Percentiles rank a stretch among this genome's conserved stretches.
These are phyloP conservation scores for Incurvaria masculella DNA, from an alignment of 2,888 invertebrate species.

Conservation along the genomic window DNA sequence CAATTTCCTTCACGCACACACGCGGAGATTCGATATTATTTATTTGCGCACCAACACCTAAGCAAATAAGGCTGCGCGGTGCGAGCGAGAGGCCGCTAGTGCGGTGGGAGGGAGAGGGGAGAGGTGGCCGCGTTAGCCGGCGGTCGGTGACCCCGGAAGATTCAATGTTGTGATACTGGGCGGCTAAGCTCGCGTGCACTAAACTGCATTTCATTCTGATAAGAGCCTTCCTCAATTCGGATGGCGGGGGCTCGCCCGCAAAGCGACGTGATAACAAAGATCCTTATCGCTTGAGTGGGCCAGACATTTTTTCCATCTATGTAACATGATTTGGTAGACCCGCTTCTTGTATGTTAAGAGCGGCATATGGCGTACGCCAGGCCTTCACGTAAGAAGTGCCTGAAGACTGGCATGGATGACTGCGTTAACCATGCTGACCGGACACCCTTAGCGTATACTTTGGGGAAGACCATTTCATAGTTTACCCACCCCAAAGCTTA, in stretches of 20 bases:
- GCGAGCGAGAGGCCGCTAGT: constrained; percentile 22
- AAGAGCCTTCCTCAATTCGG: constrained; percentile 23
- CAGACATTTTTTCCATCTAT: too few species aligned
- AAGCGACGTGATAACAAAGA: background rate
- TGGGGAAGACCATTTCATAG: too few species aligned
- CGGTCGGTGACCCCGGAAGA: constrained; percentile 55
- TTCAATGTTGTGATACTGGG: constrained; percentile 53
- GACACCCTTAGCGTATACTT: too few species aligned
- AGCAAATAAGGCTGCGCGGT: constrained; percentile 1
- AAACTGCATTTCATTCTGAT: constrained; percentile 55
- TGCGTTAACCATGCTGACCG: too few species aligned
- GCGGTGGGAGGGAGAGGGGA: constrained; percentile 19
- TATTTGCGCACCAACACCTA: constrained; percentile 28
- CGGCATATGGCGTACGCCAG: too few species aligned
- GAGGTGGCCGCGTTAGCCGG: constrained; percentile 22
- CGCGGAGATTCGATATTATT: constrained; percentile 32
- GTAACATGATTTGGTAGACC: too few species aligned
- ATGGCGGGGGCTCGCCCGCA: background rate
- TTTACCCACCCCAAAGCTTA: too few species aligned
- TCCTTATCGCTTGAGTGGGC: background rate
- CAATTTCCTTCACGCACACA: constrained; percentile 48
- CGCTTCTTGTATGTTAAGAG: too few species aligned
- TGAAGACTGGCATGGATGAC: too few species aligned
- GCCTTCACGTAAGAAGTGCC: too few species aligned
- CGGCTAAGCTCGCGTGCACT: constrained; percentile 25